These are phyloP conservation scores for Drosophila rufa DNA, from an alignment of 1,140 invertebrate genomes.

Conservation along the genomic window DNA sequence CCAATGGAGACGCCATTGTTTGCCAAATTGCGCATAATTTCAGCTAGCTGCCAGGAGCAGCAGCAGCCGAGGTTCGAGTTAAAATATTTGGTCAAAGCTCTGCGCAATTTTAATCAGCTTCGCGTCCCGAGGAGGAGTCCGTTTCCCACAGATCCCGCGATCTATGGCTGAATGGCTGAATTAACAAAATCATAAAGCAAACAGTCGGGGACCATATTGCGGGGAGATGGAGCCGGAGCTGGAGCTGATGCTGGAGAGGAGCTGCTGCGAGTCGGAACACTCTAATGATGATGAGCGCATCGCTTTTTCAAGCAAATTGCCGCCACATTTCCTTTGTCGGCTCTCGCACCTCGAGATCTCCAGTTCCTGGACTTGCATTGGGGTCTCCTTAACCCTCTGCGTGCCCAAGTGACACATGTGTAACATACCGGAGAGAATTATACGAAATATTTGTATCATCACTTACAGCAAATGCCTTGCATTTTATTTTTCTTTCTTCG, in stretches of 20 bases:
- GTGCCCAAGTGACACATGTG: constrained; percentile 43
- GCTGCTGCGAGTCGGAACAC: constrained; percentile 33
- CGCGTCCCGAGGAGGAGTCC: constrained; percentile 19
- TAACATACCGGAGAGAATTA: constrained; percentile 38
- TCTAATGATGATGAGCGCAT: constrained; percentile 82
- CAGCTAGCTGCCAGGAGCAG: constrained; percentile 28
- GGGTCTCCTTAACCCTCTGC: constrained; percentile 32
- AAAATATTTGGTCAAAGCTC: constrained; percentile 55
- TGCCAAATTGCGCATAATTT: constrained; percentile 79
- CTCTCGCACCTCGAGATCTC: constrained; percentile 70
- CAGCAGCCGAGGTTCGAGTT: neutral
- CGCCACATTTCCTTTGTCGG: constrained; percentile 81
- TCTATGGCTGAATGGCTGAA: constrained; percentile 60
- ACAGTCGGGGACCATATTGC: constrained; percentile 57
- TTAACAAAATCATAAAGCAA: constrained; percentile 83
- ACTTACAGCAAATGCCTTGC: constrained; percentile 1
- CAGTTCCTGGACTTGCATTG: constrained; percentile 50
- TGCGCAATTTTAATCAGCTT: constrained; percentile 64
- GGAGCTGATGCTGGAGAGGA: constrained; percentile 6
- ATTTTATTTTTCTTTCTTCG: constrained; percentile 1
- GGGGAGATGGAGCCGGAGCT: neutral
- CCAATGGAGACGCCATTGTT: constrained; percentile 61
- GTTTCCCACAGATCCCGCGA: constrained; percentile 60
- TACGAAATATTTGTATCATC: constrained; percentile 18
- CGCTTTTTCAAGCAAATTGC: constrained; percentile 80